Percentiles rank a stretch among this genome's conserved stretches.
Conservation (phyloP, 2,113 vertebrate genomes). For the Coturnix japonica region DNA sequence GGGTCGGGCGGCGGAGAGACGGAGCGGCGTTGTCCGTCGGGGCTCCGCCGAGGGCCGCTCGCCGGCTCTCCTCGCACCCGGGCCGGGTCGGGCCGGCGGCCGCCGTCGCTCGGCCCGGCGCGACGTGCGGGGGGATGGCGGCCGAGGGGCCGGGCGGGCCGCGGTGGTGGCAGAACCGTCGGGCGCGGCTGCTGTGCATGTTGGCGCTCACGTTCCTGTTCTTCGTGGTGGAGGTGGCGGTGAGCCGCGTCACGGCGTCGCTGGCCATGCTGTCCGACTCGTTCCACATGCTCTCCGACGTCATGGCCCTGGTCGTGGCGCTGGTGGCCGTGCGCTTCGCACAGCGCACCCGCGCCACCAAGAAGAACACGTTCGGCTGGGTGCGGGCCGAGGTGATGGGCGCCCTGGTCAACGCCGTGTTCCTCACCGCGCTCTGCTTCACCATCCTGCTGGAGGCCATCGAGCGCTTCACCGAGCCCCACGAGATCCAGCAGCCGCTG, state of each 20-base stretch:
- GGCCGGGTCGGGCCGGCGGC: too few species aligned
- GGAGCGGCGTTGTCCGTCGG: neutral
- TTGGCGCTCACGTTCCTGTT: constrained; percentile 91
- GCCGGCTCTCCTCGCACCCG: too few species aligned
- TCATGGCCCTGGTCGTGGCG: constrained; percentile 94
- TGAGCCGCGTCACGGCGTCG: constrained; percentile 91
- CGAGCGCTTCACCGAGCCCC: constrained; percentile 93
- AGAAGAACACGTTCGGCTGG: constrained; percentile 98
- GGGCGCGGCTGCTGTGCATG: constrained; percentile 93
- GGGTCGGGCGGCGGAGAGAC: neutral
- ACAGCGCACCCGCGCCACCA: constrained; percentile 91
- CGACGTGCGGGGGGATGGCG: constrained; percentile 28
- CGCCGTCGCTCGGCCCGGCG: neutral
- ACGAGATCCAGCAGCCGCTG: constrained; percentile 89
- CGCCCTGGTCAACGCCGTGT: constrained; percentile 96
- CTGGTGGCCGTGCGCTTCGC: constrained; percentile 96
- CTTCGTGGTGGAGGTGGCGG: constrained; percentile 96
- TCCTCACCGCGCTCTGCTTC: constrained; percentile 97
- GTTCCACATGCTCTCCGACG: constrained; percentile 98
- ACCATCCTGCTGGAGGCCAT: constrained; percentile 95
- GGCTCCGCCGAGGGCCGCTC: neutral
- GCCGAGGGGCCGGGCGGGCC: constrained; percentile 79
- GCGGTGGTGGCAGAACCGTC: constrained; percentile 76
- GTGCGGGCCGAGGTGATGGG: constrained; percentile 99
- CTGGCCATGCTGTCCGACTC: constrained; percentile 98